Percentiles rank a stretch among this genome's conserved stretches.
These are phyloP conservation scores for Neomonachus schauinslandi DNA, from an alignment of 2,113 vertebrate genomes.

Conservation along the genomic window DNA sequence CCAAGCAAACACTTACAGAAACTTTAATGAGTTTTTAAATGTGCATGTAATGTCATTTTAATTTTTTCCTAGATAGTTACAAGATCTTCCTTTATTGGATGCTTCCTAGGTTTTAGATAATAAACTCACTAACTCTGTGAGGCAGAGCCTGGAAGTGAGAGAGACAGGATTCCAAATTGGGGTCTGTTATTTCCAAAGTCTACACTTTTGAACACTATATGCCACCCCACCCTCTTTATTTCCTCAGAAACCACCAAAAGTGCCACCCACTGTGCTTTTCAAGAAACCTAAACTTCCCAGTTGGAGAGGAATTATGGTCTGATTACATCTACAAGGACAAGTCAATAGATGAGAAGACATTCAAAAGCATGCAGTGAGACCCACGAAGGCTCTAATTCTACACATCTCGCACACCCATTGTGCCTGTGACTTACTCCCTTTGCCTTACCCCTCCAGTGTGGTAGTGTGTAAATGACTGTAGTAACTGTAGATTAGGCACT, in stretches of 20 bases:
- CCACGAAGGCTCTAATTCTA: conserved; percentile 28
- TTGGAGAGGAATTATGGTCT: conserved; percentile 58
- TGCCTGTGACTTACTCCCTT: neutral
- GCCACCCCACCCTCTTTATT: neutral
- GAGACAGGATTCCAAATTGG: neutral
- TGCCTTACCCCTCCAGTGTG: neutral
- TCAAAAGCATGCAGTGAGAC: conserved; percentile 7
- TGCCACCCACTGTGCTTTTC: conserved; percentile 49
- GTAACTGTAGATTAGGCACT: conserved; percentile 28
- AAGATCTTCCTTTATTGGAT: neutral
- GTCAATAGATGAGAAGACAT: conserved; percentile 19
- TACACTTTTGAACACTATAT: neutral
- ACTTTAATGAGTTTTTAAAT: conserved; percentile 18
- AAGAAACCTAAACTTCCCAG: conserved; percentile 58
- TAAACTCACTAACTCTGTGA: neutral
- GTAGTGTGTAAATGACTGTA: conserved; percentile 4
- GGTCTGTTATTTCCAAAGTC: neutral
- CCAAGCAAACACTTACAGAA: neutral
- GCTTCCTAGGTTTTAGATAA: neutral
- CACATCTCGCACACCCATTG: neutral
- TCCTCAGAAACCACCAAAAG: neutral
- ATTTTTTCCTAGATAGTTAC: neutral
- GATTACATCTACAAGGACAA: conserved; percentile 59
- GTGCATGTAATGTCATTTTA: neutral
- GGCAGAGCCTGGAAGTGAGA: neutral